Conservation (phyloP, 92 coral and sea anemone genomes). For the Epizoanthus fatuus region DNA sequence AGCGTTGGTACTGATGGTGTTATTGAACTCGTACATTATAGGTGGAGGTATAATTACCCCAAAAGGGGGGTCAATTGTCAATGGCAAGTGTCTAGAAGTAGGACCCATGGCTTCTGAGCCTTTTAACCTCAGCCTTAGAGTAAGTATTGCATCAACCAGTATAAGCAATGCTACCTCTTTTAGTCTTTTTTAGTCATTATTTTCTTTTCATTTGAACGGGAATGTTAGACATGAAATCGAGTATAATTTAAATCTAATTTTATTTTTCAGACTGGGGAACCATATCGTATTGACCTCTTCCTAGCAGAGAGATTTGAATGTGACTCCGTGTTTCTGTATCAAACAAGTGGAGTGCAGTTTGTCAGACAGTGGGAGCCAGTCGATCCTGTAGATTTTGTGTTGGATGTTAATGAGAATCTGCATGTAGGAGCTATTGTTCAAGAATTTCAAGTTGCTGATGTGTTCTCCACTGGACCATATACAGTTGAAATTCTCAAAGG, state of each 20-base stretch:
- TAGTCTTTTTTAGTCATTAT: no score
- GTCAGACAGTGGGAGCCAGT: conserved; percentile 71
- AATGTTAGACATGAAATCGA: no score
- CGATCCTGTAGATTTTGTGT: conserved; percentile 79
- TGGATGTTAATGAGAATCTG: conserved; percentile 65
- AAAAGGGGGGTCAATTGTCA: conserved; percentile 69
- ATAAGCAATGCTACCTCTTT: no score
- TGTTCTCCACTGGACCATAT: conserved; percentile 88
- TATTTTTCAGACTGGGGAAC: conserved; percentile 66
- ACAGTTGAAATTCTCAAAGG: conserved; percentile 81
- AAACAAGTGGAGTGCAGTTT: conserved; percentile 90
- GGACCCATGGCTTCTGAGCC: conserved; percentile 64
- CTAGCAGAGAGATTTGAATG: conserved; percentile 92
- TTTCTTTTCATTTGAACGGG: no score
- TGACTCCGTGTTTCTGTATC: conserved; percentile 84
- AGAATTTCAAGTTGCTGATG: conserved; percentile 82
- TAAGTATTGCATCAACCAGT: conserved; percentile 21
- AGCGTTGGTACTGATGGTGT: background rate
- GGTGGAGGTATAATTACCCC: conserved; percentile 76
- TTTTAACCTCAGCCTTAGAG: conserved; percentile 73
- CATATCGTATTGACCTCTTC: conserved; percentile 90
- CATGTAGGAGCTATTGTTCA: conserved; percentile 77
- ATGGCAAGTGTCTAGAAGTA: conserved; percentile 73
- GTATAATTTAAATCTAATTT: no score
- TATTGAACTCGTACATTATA: background rate